Evolutionary conservation across 2,888 invertebrate species (phyloP).

Genomic region (Tridacna gigas): DNA sequence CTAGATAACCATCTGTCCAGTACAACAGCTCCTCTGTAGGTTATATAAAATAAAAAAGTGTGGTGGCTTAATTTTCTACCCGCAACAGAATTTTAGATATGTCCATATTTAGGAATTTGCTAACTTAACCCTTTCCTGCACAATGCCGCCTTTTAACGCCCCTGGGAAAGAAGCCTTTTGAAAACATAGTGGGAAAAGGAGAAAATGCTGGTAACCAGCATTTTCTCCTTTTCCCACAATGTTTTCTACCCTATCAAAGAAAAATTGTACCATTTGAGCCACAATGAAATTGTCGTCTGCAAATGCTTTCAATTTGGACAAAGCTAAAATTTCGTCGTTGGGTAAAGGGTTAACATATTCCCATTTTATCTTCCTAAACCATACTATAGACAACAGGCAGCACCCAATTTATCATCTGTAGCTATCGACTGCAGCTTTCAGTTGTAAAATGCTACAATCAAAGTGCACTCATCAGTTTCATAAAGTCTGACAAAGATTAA

Average conservation of each 20-base stretch:
- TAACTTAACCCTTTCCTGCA: neutral
- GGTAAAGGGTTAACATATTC: too few relatives aligned
- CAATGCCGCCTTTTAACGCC: neutral
- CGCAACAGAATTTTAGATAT: too few relatives aligned
- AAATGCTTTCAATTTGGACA: neutral
- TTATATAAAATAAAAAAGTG: neutral
- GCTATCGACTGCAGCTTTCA: too few relatives aligned
- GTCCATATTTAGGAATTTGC: neutral
- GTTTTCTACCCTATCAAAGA: neutral
- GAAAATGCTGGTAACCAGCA: neutral
- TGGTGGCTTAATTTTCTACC: neutral
- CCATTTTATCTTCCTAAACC: too few relatives aligned
- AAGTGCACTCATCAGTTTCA: too few relatives aligned
- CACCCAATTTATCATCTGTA: too few relatives aligned
- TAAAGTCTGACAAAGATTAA: too few relatives aligned
- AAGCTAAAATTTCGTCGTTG: too few relatives aligned
- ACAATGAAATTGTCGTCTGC: neutral
- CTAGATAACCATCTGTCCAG: constrained; percentile 66
- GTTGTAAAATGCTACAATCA: too few relatives aligned
- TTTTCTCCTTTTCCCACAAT: neutral
- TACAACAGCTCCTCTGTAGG: constrained; percentile 56
- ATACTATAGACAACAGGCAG: too few relatives aligned
- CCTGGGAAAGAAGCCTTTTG: neutral
- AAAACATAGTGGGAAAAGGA: neutral
- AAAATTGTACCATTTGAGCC: neutral